A percentile compares a stretch with the other conserved stretches of the same genome.
Conservation (phyloP, 37 sponge, comb jelly and placozoan genomes). For the Lycopodina hypogea region DNA sequence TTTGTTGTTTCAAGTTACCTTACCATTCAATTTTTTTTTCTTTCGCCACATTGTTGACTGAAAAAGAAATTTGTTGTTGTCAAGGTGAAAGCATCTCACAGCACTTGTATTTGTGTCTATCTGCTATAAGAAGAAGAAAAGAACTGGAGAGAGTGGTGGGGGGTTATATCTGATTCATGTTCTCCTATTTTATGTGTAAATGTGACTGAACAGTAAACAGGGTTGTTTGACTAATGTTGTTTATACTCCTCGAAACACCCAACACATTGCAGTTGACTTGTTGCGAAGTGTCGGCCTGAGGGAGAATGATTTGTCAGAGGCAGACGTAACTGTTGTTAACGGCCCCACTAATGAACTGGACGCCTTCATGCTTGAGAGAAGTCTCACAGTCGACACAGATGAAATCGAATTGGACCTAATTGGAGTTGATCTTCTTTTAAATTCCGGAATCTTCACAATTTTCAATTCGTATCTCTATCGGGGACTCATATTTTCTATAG, state of each 20-base stretch:
- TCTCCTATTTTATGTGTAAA: no score
- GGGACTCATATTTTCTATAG: constrained; percentile 5
- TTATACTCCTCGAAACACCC: no score
- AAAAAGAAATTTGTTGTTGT: no score
- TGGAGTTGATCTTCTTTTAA: background rate
- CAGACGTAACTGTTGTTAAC: background rate
- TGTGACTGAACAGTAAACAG: no score
- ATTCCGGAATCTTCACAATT: background rate
- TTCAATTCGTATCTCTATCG: constrained; percentile 7
- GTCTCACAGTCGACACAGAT: background rate
- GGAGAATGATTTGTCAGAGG: background rate
- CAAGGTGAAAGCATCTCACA: no score
- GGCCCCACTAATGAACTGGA: background rate
- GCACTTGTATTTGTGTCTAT: background rate
- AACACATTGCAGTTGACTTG: background rate
- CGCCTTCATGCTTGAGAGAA: background rate
- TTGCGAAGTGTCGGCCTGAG: constrained; percentile 1
- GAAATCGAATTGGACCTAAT: background rate
- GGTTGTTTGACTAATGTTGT: no score
- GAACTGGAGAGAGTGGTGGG: background rate
- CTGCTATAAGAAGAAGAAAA: background rate
- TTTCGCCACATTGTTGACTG: no score
- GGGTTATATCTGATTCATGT: no score
- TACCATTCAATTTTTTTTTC: no score
- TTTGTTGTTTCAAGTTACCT: no score